These are phyloP conservation scores for Scytalopus superciliaris DNA, from an alignment of 2,113 vertebrate genomes.

Conservation along the genomic window DNA sequence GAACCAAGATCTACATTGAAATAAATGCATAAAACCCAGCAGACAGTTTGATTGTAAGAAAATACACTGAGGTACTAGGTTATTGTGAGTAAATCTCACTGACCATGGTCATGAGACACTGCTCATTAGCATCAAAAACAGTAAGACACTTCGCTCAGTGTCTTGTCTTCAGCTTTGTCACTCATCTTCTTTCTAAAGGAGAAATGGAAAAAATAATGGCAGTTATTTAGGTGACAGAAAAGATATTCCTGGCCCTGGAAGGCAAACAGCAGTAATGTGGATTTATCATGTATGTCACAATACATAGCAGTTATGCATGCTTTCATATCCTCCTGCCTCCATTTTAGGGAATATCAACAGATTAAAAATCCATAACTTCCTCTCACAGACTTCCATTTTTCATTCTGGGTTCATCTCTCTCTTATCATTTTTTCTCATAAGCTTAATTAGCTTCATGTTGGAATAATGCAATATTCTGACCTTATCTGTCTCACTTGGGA, in stretches of 20 bases:
- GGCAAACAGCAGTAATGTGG: not conserved
- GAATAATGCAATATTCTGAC: not conserved
- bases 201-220: not conserved
- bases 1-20: not conserved
- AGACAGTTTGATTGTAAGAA: not conserved
- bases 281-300: not conserved
- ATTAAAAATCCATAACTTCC: not conserved
- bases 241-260: not conserved
- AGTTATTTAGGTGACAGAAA: not conserved
- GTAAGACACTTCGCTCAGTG: not conserved
- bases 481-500: not conserved
- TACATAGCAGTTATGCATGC: not conserved
- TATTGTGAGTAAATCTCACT: not conserved
- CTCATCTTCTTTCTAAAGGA: not conserved
- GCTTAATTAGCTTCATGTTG: not conserved
- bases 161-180: not conserved
- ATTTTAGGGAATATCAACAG: not conserved
- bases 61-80: not conserved
- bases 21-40: not conserved
- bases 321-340: not conserved
- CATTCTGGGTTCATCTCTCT: not conserved
- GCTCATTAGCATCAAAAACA: not conserved
- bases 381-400: not conserved
- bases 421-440: not conserved
- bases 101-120: not conserved